Conservation (phyloP, 2,888 invertebrate species). For the Trachelus iudaicus region DNA sequence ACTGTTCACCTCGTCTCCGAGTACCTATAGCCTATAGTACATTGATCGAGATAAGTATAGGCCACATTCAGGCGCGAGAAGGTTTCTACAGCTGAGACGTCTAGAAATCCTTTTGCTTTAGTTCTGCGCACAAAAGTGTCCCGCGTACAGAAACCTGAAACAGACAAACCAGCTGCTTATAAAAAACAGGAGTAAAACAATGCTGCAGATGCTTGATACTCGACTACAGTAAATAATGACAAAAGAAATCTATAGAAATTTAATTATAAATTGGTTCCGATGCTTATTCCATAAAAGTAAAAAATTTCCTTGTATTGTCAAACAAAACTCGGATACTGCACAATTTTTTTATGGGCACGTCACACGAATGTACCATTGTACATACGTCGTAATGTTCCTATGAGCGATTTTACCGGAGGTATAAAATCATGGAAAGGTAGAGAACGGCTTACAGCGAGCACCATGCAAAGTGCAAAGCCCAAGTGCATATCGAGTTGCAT, state of each 20-base stretch:
- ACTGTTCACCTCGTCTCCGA: conserved; percentile 31
- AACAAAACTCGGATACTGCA: neutral
- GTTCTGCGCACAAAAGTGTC: neutral
- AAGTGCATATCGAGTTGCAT: neutral
- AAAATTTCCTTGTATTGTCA: neutral
- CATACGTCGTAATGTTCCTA: neutral
- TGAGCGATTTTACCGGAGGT: neutral
- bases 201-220: neutral
- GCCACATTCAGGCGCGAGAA: neutral
- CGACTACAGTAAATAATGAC: neutral
- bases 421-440: neutral
- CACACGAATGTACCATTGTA: neutral
- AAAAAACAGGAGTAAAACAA: neutral
- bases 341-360: neutral
- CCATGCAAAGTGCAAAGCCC: neutral
- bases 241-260: neutral
- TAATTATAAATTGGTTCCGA: neutral
- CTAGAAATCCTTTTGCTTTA: neutral
- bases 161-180: neutral
- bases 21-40: neutral
- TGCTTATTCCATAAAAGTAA: neutral
- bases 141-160: neutral
- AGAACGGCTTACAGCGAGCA: neutral
- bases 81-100: neutral
- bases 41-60: neutral